A percentile compares a stretch with the other conserved stretches of the same genome.
These are phyloP conservation scores for Euphydryas editha DNA, from an alignment of 2,888 invertebrate species.

Conservation along the genomic window DNA sequence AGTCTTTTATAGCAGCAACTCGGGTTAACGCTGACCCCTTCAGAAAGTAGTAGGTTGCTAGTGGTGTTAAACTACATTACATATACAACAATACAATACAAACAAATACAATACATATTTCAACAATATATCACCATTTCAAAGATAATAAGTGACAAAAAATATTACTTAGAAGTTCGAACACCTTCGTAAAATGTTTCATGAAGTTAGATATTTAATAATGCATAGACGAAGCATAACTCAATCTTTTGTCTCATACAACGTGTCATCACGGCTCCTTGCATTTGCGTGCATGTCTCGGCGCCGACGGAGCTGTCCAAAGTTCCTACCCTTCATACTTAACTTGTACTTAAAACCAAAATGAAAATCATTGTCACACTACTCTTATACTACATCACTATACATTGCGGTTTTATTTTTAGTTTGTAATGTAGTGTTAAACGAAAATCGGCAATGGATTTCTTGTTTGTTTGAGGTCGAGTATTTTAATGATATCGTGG, in stretches of 20 bases:
- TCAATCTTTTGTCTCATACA: conserved; percentile 60
- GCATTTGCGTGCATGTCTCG: conserved; percentile 58
- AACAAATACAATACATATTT: neutral
- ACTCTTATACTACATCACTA: neutral
- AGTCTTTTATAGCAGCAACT: too few relatives aligned
- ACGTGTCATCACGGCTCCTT: conserved; percentile 54
- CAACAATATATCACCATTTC: conserved; percentile 26
- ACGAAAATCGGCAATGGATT: conserved; percentile 35
- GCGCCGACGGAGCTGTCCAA: conserved; percentile 61
- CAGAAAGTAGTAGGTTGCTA: too few relatives aligned
- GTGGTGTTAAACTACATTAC: neutral
- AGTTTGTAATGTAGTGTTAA: neutral
- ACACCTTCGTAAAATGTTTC: conserved; percentile 8
- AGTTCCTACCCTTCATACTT: conserved; percentile 66
- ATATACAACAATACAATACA: neutral
- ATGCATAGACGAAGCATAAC: conserved; percentile 48
- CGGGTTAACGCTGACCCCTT: too few relatives aligned
- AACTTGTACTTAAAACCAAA: conserved; percentile 46
- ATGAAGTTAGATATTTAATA: conserved; percentile 41
- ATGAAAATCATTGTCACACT: conserved; percentile 26
- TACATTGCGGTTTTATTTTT: conserved; percentile 39
- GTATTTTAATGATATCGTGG: conserved; percentile 16
- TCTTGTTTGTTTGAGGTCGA: neutral
- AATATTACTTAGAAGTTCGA: conserved; percentile 17
- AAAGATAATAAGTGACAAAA: conserved; percentile 25